Conservation (phyloP, 2,888 invertebrate species). For the Pyrrhopygopsis socrates region DNA sequence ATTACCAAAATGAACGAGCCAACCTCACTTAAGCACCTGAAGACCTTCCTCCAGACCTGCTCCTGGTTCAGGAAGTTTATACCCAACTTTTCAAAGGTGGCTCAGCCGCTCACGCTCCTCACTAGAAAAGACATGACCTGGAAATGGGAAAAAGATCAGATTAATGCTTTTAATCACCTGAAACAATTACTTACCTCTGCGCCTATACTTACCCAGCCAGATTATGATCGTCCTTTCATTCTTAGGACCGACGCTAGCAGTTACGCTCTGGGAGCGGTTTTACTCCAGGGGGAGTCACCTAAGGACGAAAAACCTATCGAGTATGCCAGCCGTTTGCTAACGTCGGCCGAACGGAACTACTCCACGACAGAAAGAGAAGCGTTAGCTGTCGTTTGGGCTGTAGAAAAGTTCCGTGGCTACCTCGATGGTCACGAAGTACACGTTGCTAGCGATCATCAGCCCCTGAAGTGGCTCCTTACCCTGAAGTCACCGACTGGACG, state of each 20-base stretch:
- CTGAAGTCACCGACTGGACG: slow-evolving; percentile 60
- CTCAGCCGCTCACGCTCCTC: neutral
- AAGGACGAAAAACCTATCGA: slow-evolving; percentile 79
- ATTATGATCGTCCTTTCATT: slow-evolving; percentile 82
- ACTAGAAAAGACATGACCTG: neutral
- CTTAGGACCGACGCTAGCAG: slow-evolving; percentile 86
- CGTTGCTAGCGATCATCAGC: slow-evolving; percentile 90
- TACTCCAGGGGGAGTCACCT: slow-evolving; percentile 83
- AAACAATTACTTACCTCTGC: slow-evolving; percentile 64
- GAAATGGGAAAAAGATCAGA: neutral
- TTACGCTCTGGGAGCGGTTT: slow-evolving; percentile 75
- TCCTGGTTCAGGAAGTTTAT: neutral
- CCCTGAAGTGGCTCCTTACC: slow-evolving; percentile 89
- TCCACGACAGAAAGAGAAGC: too few relatives aligned
- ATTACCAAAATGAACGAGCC: neutral
- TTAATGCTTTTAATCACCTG: neutral
- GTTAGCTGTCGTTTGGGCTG: too few relatives aligned
- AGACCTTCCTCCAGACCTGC: neutral
- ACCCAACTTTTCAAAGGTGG: neutral
- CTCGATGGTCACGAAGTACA: slow-evolving; percentile 87
- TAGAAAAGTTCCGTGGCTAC: slow-evolving; percentile 86
- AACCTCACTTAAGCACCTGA: neutral
- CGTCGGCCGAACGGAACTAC: slow-evolving; percentile 89
- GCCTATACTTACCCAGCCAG: slow-evolving; percentile 83
- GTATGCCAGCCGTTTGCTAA: slow-evolving; percentile 78